Base-by-base conservation (phyloP, 1,140 invertebrate species). In the Tetramorium alpestre region DNA sequence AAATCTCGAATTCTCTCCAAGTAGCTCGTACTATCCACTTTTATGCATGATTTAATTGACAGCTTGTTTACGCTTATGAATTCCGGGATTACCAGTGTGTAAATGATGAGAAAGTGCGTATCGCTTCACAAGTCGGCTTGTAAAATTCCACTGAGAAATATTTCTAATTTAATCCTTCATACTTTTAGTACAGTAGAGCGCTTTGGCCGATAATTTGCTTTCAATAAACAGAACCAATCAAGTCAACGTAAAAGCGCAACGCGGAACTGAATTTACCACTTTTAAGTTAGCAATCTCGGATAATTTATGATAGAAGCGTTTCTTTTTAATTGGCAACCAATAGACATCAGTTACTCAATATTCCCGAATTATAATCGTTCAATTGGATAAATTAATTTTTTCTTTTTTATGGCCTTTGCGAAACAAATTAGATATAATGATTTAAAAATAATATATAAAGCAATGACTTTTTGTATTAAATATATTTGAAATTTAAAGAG, bases 31-130 rank as follows among this genome's bases (percentile, higher is more conserved):
- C 8, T 44, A 28, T 41, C 22, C n/a, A 56, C 64, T 81, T 81
- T 70, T 81, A 81, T 22, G 77, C 47, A 58, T 51, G 47, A 69
- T 81, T 69, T 81, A 69, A 69, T 69, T 69, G 33, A 67, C 47
- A 47, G 22, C 77, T 81, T 56, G 65, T 54, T 81, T 81, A 18
- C 65, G 64, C 22, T 56, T 58, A 38, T 81, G 33, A 11, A 70
- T 70, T 58, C 78, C 16, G 38, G 51, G 33, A 54, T 56, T 56
- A 13, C 62, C 33, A 54, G 62, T 80, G 77, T 81, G 77, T 81
- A 81, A 81, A 81, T 81, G 49, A 81, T 56, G 77, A 81, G 77
- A 81, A 81, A 81, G 77, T 81, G 33, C 16, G 47, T 54, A 69
- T 44, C 77, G 33, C 22, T 56, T 81, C 13, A 25, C 44, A 76